phyloP scores from a whole-genome alignment of 2,113 vertebrate species.

The Chloebia gouldiae region DNA sequence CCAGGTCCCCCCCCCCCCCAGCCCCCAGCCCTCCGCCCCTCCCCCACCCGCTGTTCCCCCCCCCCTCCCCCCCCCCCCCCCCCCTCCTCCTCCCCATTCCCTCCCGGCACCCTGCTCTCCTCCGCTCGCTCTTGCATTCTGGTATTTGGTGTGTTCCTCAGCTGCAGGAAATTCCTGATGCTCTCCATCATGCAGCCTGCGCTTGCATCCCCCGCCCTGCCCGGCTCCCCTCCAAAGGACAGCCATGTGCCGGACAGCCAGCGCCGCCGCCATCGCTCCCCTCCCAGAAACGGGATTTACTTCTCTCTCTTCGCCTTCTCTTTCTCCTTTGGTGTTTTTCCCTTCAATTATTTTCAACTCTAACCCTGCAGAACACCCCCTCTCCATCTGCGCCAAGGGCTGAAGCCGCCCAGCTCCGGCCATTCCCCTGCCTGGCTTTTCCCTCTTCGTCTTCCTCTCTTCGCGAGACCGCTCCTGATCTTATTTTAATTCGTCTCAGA shows the following conservation, averaged over 20 bases:
- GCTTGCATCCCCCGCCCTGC: conserved; percentile 80
- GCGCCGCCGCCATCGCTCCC: conserved; percentile 43
- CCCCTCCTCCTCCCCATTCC: neutral
- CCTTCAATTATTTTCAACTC: neutral
- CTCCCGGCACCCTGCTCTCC: conserved; percentile 36
- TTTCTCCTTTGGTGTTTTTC: neutral
- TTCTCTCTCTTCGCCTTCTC: neutral
- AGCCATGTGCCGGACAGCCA: conserved; percentile 75
- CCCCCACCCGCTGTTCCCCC: too few relatives aligned
- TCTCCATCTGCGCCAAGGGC: neutral
- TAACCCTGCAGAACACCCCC: neutral
- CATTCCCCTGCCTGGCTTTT: conserved; percentile 32
- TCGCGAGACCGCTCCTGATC: conserved; percentile 55
- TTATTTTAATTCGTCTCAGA: conserved; percentile 77
- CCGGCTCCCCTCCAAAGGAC: conserved; percentile 80
- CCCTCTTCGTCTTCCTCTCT: conserved; percentile 61
- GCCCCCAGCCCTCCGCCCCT: neutral
- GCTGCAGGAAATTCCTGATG: conserved; percentile 97
- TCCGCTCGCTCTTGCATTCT: conserved; percentile 55
- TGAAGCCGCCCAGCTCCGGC: neutral
- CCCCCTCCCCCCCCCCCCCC: too few relatives aligned
- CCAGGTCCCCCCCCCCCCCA: neutral
- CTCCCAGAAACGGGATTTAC: neutral
- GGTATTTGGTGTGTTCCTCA: conserved; percentile 80
- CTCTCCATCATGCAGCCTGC: conserved; percentile 88